A percentile compares a stretch with the other conserved stretches of the same genome.
These are phyloP conservation scores for Melanotaenia maccullochi DNA, from an alignment of 2,797 vertebrate species.

Conservation along the genomic window DNA sequence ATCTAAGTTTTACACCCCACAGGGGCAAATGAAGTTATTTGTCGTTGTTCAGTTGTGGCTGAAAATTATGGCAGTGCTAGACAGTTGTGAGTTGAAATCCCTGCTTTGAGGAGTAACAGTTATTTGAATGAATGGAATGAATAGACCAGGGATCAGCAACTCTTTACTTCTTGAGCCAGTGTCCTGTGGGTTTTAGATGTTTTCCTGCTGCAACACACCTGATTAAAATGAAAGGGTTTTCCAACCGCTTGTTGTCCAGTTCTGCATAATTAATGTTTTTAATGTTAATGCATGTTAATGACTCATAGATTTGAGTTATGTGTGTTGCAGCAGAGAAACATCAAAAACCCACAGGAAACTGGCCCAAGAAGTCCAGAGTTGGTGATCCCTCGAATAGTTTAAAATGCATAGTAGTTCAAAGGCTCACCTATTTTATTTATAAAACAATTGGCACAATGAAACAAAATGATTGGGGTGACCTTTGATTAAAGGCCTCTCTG, in stretches of 20 bases:
- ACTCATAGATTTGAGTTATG: not conserved
- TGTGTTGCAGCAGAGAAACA: not conserved
- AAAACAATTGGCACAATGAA: not conserved
- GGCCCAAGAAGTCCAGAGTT: not conserved
- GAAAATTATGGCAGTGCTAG: slow-evolving; percentile 3
- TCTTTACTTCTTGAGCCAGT: too few relatives aligned
- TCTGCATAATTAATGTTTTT: too few relatives aligned
- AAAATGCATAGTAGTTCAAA: not conserved
- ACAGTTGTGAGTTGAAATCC: slow-evolving; percentile 6
- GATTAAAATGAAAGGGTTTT: not conserved
- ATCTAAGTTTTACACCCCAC: not conserved
- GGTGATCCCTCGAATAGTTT: not conserved
- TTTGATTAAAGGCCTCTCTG: not conserved
- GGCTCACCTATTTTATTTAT: not conserved
- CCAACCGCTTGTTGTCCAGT: too few relatives aligned
- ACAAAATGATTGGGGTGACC: slow-evolving; percentile 10
- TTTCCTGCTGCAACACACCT: not conserved
- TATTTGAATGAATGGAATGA: not conserved
- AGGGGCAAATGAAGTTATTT: slow-evolving; percentile 19
- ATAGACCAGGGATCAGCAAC: not conserved
- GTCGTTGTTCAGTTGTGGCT: slow-evolving; percentile 31
- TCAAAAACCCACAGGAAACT: not conserved
- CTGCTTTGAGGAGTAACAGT: not conserved
- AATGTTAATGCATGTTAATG: too few relatives aligned
- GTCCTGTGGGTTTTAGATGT: not conserved